Percentiles rank a stretch among this genome's conserved stretches.
These are phyloP conservation scores for Girardinichthys multiradiatus DNA, from an alignment of 2,113 vertebrate species.

Conservation along the genomic window DNA sequence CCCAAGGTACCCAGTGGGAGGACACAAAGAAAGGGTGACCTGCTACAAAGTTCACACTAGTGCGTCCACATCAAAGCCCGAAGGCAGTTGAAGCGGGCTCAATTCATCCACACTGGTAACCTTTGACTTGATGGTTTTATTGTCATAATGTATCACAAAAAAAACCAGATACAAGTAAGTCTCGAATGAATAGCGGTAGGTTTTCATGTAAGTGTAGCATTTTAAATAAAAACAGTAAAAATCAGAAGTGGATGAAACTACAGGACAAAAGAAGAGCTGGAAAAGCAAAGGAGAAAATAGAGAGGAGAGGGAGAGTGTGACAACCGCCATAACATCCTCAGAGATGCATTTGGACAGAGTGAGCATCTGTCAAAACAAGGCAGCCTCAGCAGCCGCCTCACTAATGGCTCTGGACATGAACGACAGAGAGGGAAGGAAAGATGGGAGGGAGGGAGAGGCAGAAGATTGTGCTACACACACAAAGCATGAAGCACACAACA, in stretches of 20 bases:
- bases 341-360: constrained; percentile 84
- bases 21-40: constrained; percentile 48
- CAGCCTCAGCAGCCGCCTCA: constrained; percentile 77
- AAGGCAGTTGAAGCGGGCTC: constrained; percentile 9
- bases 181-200: not conserved
- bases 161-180: not conserved
- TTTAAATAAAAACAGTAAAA: not conserved
- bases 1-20: constrained; percentile 32
- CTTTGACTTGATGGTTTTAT: constrained; percentile 27
- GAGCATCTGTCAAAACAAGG: constrained; percentile 85
- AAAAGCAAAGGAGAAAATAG: constrained; percentile 46
- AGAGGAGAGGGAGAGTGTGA: constrained; percentile 68
- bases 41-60: constrained; percentile 20
- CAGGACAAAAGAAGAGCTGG: constrained; percentile 20
- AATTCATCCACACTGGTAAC: constrained; percentile 15
- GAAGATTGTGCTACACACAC: constrained; percentile 30
- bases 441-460: constrained; percentile 40
- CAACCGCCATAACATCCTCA: constrained; percentile 81
- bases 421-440: constrained; percentile 60
- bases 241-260: constrained; percentile 9
- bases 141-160: constrained; percentile 7
- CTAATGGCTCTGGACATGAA: constrained; percentile 79
- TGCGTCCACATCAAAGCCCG: constrained; percentile 32
- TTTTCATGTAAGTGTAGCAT: not conserved
- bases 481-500: constrained; percentile 39